Conservation (phyloP, 2,888 invertebrate genomes). For the Trachelus tabidus region DNA sequence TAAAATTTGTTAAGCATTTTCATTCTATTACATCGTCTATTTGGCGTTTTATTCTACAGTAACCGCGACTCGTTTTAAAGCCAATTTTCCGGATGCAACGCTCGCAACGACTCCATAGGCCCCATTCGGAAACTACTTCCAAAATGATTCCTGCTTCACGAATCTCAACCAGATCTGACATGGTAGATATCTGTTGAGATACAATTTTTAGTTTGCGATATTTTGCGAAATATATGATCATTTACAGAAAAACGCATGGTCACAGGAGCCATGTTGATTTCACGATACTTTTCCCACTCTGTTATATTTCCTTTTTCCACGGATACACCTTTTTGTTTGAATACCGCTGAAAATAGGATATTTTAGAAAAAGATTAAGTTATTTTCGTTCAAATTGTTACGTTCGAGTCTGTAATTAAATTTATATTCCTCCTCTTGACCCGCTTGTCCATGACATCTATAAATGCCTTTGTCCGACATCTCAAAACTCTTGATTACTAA, state of each 20-base stretch:
- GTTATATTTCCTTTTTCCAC: slow-evolving; percentile 65
- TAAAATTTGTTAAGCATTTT: not conserved
- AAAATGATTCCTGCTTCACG: slow-evolving; percentile 64
- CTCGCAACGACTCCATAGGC: slow-evolving; percentile 69
- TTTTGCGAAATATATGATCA: not conserved
- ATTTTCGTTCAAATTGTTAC: slow-evolving; percentile 45
- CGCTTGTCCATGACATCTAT: slow-evolving; percentile 67
- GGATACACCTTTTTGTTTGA: slow-evolving; percentile 29
- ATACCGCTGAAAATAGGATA: slow-evolving; percentile 34
- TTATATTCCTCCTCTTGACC: slow-evolving; percentile 62
- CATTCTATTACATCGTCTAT: not conserved
- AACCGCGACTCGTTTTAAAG: slow-evolving; percentile 64
- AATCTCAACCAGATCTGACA: slow-evolving; percentile 63
- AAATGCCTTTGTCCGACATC: slow-evolving; percentile 66
- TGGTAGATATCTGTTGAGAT: slow-evolving; percentile 56
- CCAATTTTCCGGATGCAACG: slow-evolving; percentile 62
- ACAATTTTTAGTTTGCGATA: not conserved
- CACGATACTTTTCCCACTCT: slow-evolving; percentile 68
- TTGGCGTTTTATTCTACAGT: slow-evolving; percentile 67
- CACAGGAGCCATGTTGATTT: slow-evolving; percentile 65
- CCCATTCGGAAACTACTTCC: slow-evolving; percentile 69
- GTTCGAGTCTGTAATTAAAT: slow-evolving; percentile 68
- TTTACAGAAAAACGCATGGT: slow-evolving; percentile 64
- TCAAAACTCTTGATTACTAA: slow-evolving; percentile 65
- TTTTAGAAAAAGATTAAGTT: not conserved